Conservation (phyloP, 2,113 vertebrate genomes). For the Grus americana region DNA sequence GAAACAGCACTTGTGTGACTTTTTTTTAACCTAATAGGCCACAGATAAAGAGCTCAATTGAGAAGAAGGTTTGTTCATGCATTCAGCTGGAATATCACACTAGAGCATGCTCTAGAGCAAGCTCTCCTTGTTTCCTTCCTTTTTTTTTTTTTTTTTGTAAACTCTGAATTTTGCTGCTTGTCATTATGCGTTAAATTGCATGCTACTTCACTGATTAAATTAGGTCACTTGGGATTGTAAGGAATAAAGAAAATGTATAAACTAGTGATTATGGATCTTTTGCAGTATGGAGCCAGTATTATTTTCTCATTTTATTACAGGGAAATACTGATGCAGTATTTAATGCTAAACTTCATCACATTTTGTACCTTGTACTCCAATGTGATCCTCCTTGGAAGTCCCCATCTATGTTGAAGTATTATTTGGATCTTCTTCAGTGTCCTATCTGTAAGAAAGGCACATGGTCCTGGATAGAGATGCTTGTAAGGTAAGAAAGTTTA, state of each 20-base stretch:
- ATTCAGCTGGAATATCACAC: not conserved
- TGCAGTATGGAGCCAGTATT: not conserved
- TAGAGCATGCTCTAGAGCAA: not conserved
- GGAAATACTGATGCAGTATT: conserved; percentile 75
- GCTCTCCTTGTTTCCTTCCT: not conserved
- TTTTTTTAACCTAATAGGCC: not conserved
- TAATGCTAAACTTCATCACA: conserved; percentile 72
- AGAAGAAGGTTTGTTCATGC: not conserved
- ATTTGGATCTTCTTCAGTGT: conserved; percentile 87
- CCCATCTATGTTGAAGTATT: conserved; percentile 78
- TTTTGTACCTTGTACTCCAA: conserved; percentile 80
- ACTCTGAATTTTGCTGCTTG: not conserved
- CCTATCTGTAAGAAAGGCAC: conserved; percentile 85
- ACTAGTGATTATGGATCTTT: not conserved
- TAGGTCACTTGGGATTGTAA: not conserved
- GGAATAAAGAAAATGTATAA: not conserved
- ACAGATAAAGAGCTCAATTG: not conserved
- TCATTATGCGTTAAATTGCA: not conserved
- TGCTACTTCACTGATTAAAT: not conserved
- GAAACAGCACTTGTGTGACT: not conserved
- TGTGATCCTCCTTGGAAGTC: conserved; percentile 88
- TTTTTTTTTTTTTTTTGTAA: not conserved
- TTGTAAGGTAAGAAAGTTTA: conserved; percentile 81
- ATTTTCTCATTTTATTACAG: conserved; percentile 73
- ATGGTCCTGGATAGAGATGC: conserved; percentile 84